Base-by-base conservation (phyloP, 2,113 vertebrate genomes). In the Eretmochelys imbricata region DNA sequence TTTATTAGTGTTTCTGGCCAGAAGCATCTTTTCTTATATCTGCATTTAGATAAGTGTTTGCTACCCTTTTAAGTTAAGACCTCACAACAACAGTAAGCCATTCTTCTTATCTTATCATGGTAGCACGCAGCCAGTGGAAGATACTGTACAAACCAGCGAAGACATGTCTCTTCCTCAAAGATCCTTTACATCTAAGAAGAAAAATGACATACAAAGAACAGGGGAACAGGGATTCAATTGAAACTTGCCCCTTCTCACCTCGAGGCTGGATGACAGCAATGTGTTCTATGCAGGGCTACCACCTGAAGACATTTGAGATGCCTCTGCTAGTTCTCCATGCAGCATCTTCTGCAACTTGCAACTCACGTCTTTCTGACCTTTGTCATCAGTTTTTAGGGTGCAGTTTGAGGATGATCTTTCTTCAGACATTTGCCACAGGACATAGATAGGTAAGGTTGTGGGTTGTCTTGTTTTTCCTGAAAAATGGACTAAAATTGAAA, bases 21-120 rank as follows among this genome's bases (percentile, higher is more conserved):
- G 19, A 38, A 38, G 8, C 69, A 42, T 42, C 17, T 42, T 75
- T 38, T 75, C 17, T 75, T 42, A 42, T 38, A 75, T 75, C 19
- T 75, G 38, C 31, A n/a, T 42, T 75, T 75, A 10, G 20, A 22
- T 22, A 75, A 57, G 84, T 95, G 83, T 79, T 96, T 82, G 76
- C 82, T 46, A 88, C 91, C 92, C 94, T 62, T 95, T 92, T 46
- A 78, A 54, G 9, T 5, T 1, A 93, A 6, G 1, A 35, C 65
- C 13, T 95, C 53, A 80, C 81, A 25, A 95, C 84, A 91, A 95
- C 84, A 91, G 65, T 76, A 59, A 97, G 24, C 81, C 46, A 72
- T 93, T 96, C 92, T 93, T 91, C 80, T 84, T 75, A 86, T 72
- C 12, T 81, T 42, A 82, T 86, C 50, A 53, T 20, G 91, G 78